These are phyloP conservation scores for Cheilosia variabilis DNA, from an alignment of 2,888 invertebrate species.

Conservation along the genomic window DNA sequence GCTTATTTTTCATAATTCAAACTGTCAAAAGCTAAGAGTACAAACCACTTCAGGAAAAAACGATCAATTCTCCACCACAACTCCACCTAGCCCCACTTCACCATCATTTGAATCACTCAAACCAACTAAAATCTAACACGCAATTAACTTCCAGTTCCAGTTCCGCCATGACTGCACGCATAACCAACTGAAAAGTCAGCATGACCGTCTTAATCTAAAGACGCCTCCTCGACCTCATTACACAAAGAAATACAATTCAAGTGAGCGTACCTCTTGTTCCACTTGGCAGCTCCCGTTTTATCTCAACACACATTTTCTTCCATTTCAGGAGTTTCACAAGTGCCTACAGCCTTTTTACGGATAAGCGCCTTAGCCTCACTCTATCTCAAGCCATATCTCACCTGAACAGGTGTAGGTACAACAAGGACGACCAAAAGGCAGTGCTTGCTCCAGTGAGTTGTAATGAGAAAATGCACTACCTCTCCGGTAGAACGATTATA, in stretches of 20 bases:
- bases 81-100: not conserved
- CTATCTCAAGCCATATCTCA: slow-evolving; percentile 3
- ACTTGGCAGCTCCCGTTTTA: slow-evolving; percentile 39
- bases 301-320: slow-evolving; percentile 8
- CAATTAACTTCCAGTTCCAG: not conserved
- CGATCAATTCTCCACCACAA: no score
- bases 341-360: slow-evolving; percentile 30
- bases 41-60: no score
- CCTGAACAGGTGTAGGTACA: slow-evolving; percentile 13
- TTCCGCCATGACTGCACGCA: not conserved
- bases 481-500: slow-evolving; percentile 47
- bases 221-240: slow-evolving; percentile 25
- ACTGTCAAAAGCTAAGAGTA: no score
- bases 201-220: slow-evolving; percentile 40
- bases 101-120: slow-evolving; percentile 4
- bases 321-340: slow-evolving; percentile 22
- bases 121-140: not conserved
- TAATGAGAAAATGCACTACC: slow-evolving; percentile 37
- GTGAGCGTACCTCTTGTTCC: slow-evolving; percentile 34
- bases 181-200: slow-evolving; percentile 7
- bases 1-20: no score
- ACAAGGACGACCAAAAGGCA: not conserved
- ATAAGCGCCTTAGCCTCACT: slow-evolving; percentile 2
- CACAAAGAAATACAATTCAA: slow-evolving; percentile 12
- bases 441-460: not conserved